Evolutionary conservation across 2,797 vertebrate genomes (phyloP), one percentile per base, ranked within the genome.

Genomic region (Hemibagrus guttatus): DNA sequence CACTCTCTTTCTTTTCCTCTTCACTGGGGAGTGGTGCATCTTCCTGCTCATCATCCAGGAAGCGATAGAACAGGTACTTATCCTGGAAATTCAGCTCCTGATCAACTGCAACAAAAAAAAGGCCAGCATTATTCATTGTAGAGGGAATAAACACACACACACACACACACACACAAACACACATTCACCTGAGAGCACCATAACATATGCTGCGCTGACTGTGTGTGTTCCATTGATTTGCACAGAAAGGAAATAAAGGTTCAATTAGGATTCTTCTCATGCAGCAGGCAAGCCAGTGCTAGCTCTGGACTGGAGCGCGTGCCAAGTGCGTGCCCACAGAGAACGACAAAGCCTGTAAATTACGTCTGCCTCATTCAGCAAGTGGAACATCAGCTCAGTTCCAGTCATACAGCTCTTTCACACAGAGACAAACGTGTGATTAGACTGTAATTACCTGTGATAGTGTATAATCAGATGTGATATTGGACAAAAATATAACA

Each of bases 21-120:
- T 99, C 97, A 0, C 93, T 96, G 78, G 97, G 98, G 82, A 96
- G 89, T 84, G 95, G 93, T 26, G 95, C 93, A 46, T 97, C 97
- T 72, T 98, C 98, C 4, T 89, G 91, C 89, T 99, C 98, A 21
- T 99, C 98, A 0, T 98, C 98, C 94, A 99, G 95, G 95, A 99
- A 99, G 85, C 98, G 98, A 92, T 99, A 99, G 94, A 99, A 99
- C 83, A 99, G 95, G 91, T 99, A 99, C 91, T 99, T 99, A 93
- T 99, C 98, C 94, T 99, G 98, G 94, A 99, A 99, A 92, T 95
- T 93, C 87, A 96, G 95, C 59, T 99, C 98, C 90, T 97, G 97
- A 91, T 99, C 98, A 95, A 98, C 98, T 99, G 93, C 23, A 52
- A 61, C 31, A 86, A 28, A 82, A 82, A 39, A 86, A 31, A 86